These are phyloP conservation scores for Rhabdomys pumilio DNA, from an alignment of 2,797 vertebrate species.

Conservation along the genomic window DNA sequence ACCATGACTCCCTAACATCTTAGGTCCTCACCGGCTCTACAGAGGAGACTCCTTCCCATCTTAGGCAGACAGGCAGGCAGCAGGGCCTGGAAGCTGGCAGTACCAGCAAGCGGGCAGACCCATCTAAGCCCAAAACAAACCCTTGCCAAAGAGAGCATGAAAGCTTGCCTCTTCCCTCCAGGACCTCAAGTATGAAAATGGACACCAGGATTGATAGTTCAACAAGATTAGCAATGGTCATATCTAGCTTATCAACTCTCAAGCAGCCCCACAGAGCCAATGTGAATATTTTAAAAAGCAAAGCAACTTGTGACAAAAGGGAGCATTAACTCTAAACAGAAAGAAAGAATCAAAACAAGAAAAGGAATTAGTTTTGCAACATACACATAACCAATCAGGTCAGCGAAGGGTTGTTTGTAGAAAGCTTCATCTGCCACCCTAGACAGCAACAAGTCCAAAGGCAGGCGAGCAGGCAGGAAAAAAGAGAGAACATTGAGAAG, in stretches of 20 bases:
- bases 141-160: conserved; percentile 33
- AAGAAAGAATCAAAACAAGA: conserved; percentile 82
- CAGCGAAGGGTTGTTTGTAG: conserved; percentile 99
- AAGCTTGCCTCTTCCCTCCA: conserved; percentile 58
- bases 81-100: neutral
- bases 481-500: conserved; percentile 93
- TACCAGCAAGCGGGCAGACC: conserved; percentile 10
- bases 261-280: conserved; percentile 70
- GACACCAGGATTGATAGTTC: conserved; percentile 43
- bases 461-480: conserved; percentile 94
- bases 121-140: neutral
- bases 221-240: conserved; percentile 50
- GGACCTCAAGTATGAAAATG: conserved; percentile 30
- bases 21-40: neutral
- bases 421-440: conserved; percentile 99
- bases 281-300: conserved; percentile 80
- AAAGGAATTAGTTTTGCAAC: conserved; percentile 95
- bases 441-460: conserved; percentile 94
- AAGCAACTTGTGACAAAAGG: conserved; percentile 81
- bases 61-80: neutral
- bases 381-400: conserved; percentile 99
- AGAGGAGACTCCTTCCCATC: conserved; percentile 6
- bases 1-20: neutral
- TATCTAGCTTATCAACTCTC: conserved; percentile 47
- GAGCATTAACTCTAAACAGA: conserved; percentile 82